A percentile compares a stretch with the other conserved stretches of the same genome.
These are phyloP conservation scores for Acanthosoma haemorrhoidale DNA, from an alignment of 2,888 invertebrate species.

Conservation along the genomic window DNA sequence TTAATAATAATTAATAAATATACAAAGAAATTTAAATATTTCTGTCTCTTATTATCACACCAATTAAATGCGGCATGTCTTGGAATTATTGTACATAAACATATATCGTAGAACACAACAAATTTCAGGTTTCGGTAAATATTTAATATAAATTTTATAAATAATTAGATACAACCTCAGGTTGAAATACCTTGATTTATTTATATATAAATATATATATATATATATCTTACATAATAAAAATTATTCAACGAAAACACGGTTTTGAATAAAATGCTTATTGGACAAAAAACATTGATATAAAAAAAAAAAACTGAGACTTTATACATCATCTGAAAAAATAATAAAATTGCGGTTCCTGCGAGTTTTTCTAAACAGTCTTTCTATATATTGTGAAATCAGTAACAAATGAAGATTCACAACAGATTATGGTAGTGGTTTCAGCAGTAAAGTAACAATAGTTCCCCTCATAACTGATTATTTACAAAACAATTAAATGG, in stretches of 20 bases:
- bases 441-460: not conserved
- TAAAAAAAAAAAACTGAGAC: conserved; percentile 15
- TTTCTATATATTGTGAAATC: conserved; percentile 20
- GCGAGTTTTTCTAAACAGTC: conserved; percentile 25
- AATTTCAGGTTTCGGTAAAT: not conserved
- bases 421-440: not conserved
- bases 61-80: not conserved
- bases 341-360: conserved; percentile 24
- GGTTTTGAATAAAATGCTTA: conserved; percentile 2
- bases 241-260: conserved; percentile 22
- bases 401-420: conserved; percentile 18
- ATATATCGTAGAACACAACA: not conserved
- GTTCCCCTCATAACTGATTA: not conserved
- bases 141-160: not conserved
- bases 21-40: too few species aligned
- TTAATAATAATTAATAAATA: too few species aligned
- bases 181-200: conserved; percentile 5
- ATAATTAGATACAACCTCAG: conserved; percentile 9
- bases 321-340: conserved; percentile 15
- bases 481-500: not conserved
- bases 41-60: too few species aligned
- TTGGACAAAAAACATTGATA: conserved; percentile 14
- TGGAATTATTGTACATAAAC: not conserved
- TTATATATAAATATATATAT: conserved; percentile 11
- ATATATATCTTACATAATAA: conserved; percentile 24